Base-by-base conservation (phyloP, 2,888 invertebrate genomes). In the Metellina segmentata region DNA sequence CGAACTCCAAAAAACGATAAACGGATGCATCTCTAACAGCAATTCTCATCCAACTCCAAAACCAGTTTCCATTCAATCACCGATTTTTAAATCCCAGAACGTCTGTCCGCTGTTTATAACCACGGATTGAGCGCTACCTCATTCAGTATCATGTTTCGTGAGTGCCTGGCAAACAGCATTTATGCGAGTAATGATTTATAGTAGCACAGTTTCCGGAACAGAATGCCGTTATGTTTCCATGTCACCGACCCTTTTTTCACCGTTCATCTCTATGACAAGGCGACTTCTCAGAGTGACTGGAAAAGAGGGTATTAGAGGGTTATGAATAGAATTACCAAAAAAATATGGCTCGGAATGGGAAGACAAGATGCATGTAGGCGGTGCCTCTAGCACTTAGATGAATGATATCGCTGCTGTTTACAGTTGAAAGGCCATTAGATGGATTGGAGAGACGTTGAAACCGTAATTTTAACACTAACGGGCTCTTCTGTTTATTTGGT, bases 141-240 rank as follows among this genome's bases (percentile, higher is more conserved):
- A 4, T 34, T 34, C 34, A 34, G 34, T 34, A 82, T 51, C 72
- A 9, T 20, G 51, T 52, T 82, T 77, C 77, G 19, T 7, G 77
- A 19, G 20, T 20, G 69, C 7, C 69, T 69, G 81, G 48, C 34
- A 81, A 61, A 34, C 82, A 52, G 71, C 20, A 34, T 82, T 51
- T 82, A 77, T n/a, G 72, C 19, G 82, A 72, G 20, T 51, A 49
- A 82, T 72, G 82, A 82, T 82, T 82, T 82, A 71, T 49, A 70
- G 82, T 82, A 82, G 48, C 34, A 34, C 82, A 72, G 49, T 82
- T 82, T 82, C 82, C 71, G 82, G 82, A 82, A 82, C 51, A 16
- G 16, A 75, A 82, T 19, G 48, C 82, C 13, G 49, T 49, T 11
- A 72, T 82, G 52, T 82, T 71, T 82, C 71, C 82, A 71, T 82